phyloP scores from a whole-genome alignment of 1,140 invertebrate species.

The Tetraneura akinire region DNA sequence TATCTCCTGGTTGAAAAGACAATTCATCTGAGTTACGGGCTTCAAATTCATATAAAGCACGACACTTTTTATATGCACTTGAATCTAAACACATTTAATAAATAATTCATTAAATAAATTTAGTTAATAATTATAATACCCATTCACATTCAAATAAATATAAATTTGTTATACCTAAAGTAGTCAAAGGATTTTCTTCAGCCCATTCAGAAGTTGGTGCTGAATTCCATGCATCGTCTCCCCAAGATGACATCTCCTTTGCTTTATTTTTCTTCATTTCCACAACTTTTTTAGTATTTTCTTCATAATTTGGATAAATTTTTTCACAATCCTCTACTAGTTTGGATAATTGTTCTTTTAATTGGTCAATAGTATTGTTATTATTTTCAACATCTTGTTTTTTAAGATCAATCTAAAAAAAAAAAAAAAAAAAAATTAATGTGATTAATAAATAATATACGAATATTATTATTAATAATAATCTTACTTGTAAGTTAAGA shows the following conservation, averaged over 20 bases:
- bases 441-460: background rate
- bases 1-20: conserved; percentile 89
- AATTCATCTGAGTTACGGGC: conserved; percentile 92
- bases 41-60: conserved; percentile 91
- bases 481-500: conserved; percentile 65
- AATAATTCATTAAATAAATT: conserved; percentile 14
- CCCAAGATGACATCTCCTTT: conserved; percentile 50
- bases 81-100: conserved; percentile 53
- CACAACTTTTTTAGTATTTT: conserved; percentile 63
- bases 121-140: no score
- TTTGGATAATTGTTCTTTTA: conserved; percentile 66
- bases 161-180: background rate
- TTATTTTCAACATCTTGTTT: conserved; percentile 59
- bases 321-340: conserved; percentile 66
- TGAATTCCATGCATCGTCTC: conserved; percentile 57
- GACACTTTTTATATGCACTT: conserved; percentile 66
- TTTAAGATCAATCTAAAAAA: conserved; percentile 51
- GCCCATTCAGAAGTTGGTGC: conserved; percentile 56
- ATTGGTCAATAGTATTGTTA: conserved; percentile 73
- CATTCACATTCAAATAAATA: no score
- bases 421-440: conserved; percentile 45
- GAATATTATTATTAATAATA: background rate
- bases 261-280: conserved; percentile 49
- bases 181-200: background rate
- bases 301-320: conserved; percentile 64